phyloP scores from a whole-genome alignment of 2,888 invertebrate species.

The Gymnocheta viridis region DNA sequence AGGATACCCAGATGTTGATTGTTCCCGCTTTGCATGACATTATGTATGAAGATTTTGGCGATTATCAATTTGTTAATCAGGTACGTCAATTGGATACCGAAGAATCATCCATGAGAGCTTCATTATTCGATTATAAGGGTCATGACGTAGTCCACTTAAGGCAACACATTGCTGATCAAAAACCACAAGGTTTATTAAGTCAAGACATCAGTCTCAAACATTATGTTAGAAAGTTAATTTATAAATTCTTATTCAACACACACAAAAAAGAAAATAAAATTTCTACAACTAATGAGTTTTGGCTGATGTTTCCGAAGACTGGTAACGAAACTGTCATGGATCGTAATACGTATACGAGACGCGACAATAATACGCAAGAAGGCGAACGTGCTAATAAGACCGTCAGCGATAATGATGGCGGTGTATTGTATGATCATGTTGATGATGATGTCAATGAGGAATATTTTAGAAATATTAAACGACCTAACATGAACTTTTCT shows the following conservation, averaged over 20 bases:
- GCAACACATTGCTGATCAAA: neutral
- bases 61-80: conserved; percentile 70
- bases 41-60: conserved; percentile 74
- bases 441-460: conserved; percentile 32
- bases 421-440: conserved; percentile 25
- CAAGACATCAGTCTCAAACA: conserved; percentile 75
- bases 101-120: conserved; percentile 61
- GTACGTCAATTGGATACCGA: conserved; percentile 42
- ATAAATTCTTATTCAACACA: conserved; percentile 46
- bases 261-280: neutral
- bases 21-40: conserved; percentile 76
- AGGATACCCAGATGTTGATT: conserved; percentile 74
- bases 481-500: conserved; percentile 36
- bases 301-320: no score
- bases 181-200: conserved; percentile 69
- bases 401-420: conserved; percentile 41
- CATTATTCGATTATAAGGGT: conserved; percentile 72
- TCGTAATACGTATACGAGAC: neutral
- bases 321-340: neutral
- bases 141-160: conserved; percentile 20
- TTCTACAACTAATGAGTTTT: no score
- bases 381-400: conserved; percentile 15
- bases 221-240: conserved; percentile 73
- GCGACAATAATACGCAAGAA: neutral
- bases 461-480: no score